Evolutionary conservation across 2,888 invertebrate species (phyloP), one percentile per base, ranked within the genome.

Genomic region (Pharmacophagus antenor): DNA sequence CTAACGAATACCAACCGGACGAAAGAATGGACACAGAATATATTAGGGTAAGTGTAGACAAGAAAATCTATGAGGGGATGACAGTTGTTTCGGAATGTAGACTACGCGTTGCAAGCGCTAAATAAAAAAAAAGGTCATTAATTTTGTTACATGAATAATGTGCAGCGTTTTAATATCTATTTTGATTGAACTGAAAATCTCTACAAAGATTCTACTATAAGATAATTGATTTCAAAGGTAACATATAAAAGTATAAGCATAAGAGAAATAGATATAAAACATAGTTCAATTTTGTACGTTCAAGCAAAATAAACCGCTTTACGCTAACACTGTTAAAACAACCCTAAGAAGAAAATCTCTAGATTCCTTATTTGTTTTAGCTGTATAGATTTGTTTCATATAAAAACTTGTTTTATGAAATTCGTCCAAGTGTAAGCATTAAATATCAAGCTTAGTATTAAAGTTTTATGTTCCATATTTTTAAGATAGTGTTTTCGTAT

Each of bases 11-110:
- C 66, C 63, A 70, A 68, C 74, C 69, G 79, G 80, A 80, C 80
- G 69, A 72, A 65, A 66, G 74, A 71, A 76, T 80, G 82, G 84
- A 79, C 79, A 75, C 67, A 71, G 81, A 84, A 84, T 83, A 82
- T 76, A 77, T 82, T 79, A 75, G 62, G 58, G 53, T 58, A 65
- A 63, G 65, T 63, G 67, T 66, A 71, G 70, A 72, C 70, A 71
- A 65, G 64, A 66, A 64, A 55, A 63, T 61, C 58, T 65, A 64
- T 58, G 58, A 56, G 56, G 49, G 37, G 44, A 56, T 46, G 15
- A 31, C 48, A 15, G 46, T 22, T n/a, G 25, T 55, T 42, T 42
- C 23, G 48, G 42, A 54, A 59, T 56, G 37, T 46, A 27, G n/a
- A 56, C 49, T 57, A 52, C 23, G 8, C 31, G 8, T 57, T 48